Conservation (phyloP, 2,797 vertebrate species). For the Steatocranus sp. region DNA sequence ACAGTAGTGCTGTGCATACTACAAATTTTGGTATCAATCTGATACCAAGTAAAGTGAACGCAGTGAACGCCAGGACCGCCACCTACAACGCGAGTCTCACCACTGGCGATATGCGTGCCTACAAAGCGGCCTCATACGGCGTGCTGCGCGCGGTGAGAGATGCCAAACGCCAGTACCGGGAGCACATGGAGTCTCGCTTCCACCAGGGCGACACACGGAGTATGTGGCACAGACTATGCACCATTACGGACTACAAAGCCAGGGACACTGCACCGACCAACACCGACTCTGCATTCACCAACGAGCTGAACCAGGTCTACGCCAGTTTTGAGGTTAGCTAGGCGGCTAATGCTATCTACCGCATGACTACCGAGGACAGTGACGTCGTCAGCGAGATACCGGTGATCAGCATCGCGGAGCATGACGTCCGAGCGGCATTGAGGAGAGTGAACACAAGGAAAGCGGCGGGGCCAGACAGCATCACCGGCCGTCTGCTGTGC, state of each 20-base stretch:
- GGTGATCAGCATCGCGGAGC: too few species aligned
- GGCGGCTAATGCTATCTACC: too few species aligned
- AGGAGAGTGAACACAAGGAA: too few species aligned
- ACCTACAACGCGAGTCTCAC: neutral
- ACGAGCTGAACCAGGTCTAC: too few species aligned
- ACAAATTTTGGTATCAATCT: neutral
- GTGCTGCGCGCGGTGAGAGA: neutral
- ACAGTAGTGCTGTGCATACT: neutral
- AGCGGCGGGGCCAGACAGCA: too few species aligned
- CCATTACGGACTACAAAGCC: too few species aligned
- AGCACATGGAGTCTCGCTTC: neutral
- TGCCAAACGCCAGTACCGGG: neutral
- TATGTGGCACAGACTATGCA: neutral
- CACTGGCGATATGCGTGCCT: neutral
- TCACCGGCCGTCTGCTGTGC: too few species aligned
- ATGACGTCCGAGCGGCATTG: too few species aligned
- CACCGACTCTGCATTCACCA: too few species aligned
- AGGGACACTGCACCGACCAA: too few species aligned
- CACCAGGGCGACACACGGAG: neutral
- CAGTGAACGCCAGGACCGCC: neutral
- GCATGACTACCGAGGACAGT: too few species aligned
- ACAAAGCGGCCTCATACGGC: neutral
- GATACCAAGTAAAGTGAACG: neutral
- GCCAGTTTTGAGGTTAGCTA: accelerated
- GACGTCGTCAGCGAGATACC: too few species aligned